Percentiles rank a stretch among this genome's conserved stretches.
These are phyloP conservation scores for Sebastes taczanowskii DNA, from an alignment of 2,797 vertebrate genomes.

Conservation along the genomic window DNA sequence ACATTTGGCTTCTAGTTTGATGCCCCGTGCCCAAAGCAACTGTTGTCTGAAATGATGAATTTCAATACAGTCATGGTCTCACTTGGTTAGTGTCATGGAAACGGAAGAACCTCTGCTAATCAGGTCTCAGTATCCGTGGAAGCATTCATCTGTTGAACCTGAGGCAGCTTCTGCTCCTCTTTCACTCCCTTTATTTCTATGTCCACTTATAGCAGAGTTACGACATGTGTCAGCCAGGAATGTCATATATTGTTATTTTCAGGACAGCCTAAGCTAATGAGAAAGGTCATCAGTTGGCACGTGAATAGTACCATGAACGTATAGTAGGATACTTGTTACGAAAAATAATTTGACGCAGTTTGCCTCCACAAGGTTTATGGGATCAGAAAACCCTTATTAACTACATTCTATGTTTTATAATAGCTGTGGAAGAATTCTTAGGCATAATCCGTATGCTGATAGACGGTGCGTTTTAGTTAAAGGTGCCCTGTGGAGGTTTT, in stretches of 20 bases:
- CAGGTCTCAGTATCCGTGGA: neutral
- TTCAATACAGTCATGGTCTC: slow-evolving; percentile 1
- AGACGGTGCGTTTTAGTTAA: neutral
- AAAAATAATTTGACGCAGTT: neutral
- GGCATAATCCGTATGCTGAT: neutral
- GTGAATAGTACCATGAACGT: neutral
- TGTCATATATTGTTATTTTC: neutral
- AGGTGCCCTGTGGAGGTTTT: neutral
- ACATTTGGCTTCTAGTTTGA: slow-evolving; percentile 9
- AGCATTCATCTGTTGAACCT: neutral
- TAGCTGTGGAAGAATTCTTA: neutral
- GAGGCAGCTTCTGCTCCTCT: neutral
- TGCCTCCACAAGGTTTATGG: neutral
- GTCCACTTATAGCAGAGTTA: neutral
- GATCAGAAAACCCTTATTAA: neutral
- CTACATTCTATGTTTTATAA: neutral
- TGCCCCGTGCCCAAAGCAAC: neutral
- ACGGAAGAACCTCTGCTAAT: neutral
- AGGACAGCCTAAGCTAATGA: neutral
- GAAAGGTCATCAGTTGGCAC: neutral
- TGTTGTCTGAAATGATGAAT: slow-evolving; percentile 18
- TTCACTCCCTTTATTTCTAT: neutral
- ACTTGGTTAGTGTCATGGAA: slow-evolving; percentile 1
- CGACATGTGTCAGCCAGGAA: neutral
- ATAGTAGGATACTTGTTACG: neutral